Conservation (phyloP, 2,113 vertebrate genomes). For the Pithys albifrons region DNA sequence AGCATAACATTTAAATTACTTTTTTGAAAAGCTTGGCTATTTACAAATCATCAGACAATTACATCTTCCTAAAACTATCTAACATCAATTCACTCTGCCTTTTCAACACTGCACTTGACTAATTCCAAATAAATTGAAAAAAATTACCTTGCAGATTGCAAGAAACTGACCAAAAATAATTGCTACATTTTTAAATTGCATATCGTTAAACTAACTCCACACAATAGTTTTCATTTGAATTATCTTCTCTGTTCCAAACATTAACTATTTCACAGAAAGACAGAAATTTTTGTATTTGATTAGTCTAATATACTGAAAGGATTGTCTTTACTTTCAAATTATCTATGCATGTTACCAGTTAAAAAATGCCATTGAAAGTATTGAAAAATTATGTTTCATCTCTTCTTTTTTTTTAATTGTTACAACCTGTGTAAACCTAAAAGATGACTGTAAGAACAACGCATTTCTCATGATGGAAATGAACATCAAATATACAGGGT, state of each 20-base stretch:
- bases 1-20: slow-evolving; percentile 84
- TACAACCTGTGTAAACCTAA: background rate
- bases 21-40: slow-evolving; percentile 84
- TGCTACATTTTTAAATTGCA: slow-evolving; percentile 63
- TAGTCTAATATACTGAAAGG: background rate
- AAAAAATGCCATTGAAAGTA: background rate
- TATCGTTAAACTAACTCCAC: slow-evolving; percentile 59
- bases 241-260: background rate
- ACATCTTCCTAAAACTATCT: slow-evolving; percentile 86
- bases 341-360: background rate
- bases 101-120: slow-evolving; percentile 81
- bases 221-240: slow-evolving; percentile 63
- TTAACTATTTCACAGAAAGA: slow-evolving; percentile 58
- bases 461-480: background rate
- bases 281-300: background rate
- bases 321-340: background rate
- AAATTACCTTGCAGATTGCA: slow-evolving; percentile 79
- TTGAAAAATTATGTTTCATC: background rate
- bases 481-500: background rate
- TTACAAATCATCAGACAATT: slow-evolving; percentile 88
- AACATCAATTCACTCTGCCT: slow-evolving; percentile 84
- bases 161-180: slow-evolving; percentile 83
- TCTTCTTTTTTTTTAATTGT: background rate
- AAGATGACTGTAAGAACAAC: background rate
- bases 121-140: slow-evolving; percentile 85